A percentile compares a stretch with the other conserved stretches of the same genome.
Evolutionary conservation across 2,113 vertebrate species (phyloP).

Genomic region (Ictalurus punctatus): DNA sequence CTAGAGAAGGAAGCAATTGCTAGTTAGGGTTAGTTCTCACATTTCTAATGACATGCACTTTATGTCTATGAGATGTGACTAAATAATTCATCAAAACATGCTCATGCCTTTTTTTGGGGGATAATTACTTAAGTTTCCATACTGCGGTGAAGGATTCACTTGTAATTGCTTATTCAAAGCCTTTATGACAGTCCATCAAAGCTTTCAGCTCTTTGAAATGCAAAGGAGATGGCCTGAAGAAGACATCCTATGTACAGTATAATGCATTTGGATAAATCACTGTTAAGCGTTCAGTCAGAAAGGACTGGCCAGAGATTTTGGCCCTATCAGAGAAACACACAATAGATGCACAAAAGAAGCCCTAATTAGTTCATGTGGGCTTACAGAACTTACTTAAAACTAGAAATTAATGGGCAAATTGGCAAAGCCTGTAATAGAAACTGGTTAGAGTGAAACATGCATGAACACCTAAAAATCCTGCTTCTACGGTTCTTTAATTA

Average conservation of each 20-base stretch:
- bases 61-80: not conserved
- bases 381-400: not conserved
- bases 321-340: not conserved
- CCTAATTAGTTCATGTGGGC: not conserved
- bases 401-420: constrained; percentile 24
- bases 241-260: not conserved
- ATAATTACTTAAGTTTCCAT: constrained; percentile 15
- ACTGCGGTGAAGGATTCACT: not conserved
- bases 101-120: not conserved
- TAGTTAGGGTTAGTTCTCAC: not conserved
- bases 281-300: not conserved
- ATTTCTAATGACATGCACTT: constrained; percentile 9
- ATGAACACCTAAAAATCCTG: constrained; percentile 17
- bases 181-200: not conserved
- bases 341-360: not conserved
- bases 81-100: not conserved
- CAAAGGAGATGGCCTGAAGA: constrained; percentile 20
- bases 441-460: not conserved
- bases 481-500: constrained; percentile 19
- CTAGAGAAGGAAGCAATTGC: no score
- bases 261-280: not conserved
- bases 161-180: not conserved
- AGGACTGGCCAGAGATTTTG: not conserved
- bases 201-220: constrained; percentile 30
- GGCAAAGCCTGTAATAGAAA: not conserved